Conservation (phyloP, 2,888 invertebrate species). For the Limulus polyphemus region DNA sequence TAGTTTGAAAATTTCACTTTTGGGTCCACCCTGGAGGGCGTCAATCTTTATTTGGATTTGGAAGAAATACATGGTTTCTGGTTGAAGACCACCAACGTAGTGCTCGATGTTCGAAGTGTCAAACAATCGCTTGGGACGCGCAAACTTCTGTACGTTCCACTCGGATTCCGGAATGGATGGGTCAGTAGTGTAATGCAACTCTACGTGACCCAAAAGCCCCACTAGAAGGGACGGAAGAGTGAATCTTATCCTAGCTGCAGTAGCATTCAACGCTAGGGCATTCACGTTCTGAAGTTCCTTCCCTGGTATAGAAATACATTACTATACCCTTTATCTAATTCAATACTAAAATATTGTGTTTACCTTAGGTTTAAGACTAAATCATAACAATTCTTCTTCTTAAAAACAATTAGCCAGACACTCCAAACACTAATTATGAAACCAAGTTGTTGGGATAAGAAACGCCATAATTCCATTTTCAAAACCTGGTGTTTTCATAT, state of each 20-base stretch:
- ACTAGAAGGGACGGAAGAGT: constrained; percentile 68
- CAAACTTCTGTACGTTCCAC: constrained; percentile 75
- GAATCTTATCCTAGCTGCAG: constrained; percentile 66
- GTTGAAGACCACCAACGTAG: constrained; percentile 58
- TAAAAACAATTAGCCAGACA: too few species aligned
- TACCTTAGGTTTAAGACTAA: too few species aligned
- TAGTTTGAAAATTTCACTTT: constrained; percentile 61
- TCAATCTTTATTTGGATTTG: constrained; percentile 65
- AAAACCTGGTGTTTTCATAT: too few species aligned
- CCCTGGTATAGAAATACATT: constrained; percentile 11
- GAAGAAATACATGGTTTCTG: constrained; percentile 67
- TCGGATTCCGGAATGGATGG: constrained; percentile 29
- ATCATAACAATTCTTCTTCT: too few species aligned
- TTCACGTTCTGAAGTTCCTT: constrained; percentile 28
- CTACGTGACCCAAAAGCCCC: constrained; percentile 72
- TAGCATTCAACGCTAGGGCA: constrained; percentile 55
- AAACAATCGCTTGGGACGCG: constrained; percentile 70
- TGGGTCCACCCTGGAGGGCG: constrained; percentile 61
- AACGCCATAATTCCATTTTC: too few species aligned
- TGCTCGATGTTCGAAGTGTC: constrained; percentile 75
- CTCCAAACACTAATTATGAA: too few species aligned
- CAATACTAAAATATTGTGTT: background rate
- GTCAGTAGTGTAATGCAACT: constrained; percentile 65
- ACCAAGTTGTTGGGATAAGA: too few species aligned
- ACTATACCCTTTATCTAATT: background rate